Evolutionary conservation across 2,113 vertebrate genomes (phyloP).

Genomic region (Eulemur rufifrons): DNA sequence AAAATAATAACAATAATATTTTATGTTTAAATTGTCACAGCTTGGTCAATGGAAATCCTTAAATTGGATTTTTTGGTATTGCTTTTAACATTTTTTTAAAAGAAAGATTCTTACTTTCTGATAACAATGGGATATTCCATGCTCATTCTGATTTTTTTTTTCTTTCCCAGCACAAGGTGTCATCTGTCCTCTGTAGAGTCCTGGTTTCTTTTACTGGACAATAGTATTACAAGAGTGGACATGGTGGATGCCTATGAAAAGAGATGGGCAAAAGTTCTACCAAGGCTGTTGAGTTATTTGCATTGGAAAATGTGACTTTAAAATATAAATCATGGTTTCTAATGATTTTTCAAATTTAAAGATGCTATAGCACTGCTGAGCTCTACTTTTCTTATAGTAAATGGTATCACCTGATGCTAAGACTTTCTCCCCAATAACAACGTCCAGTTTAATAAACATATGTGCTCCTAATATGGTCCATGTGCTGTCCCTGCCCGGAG

Average conservation of each 20-base stretch:
- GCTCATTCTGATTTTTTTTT: not conserved
- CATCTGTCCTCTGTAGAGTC: not conserved
- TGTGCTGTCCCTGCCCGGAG: not conserved
- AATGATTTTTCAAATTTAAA: not conserved
- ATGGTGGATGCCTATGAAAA: not conserved
- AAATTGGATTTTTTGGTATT: not conserved
- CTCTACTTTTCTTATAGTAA: not conserved
- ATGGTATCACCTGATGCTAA: not conserved
- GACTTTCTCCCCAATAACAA: not conserved
- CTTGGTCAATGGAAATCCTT: not conserved
- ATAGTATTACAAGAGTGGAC: not conserved
- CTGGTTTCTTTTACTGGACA: not conserved
- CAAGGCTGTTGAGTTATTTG: not conserved
- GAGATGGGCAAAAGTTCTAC: not conserved
- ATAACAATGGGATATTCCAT: not conserved
- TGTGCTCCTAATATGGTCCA: not conserved
- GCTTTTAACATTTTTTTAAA: not conserved
- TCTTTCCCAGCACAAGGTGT: not conserved
- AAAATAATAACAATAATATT: not conserved
- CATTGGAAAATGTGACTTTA: not conserved
- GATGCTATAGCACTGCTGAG: not conserved
- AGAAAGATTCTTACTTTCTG: constrained; percentile 14
- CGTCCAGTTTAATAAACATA: not conserved
- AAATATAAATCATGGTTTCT: not conserved
- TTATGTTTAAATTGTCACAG: not conserved